Evolutionary conservation across 1,140 invertebrate species (phyloP).

Genomic region (Condylostylus longicornis): DNA sequence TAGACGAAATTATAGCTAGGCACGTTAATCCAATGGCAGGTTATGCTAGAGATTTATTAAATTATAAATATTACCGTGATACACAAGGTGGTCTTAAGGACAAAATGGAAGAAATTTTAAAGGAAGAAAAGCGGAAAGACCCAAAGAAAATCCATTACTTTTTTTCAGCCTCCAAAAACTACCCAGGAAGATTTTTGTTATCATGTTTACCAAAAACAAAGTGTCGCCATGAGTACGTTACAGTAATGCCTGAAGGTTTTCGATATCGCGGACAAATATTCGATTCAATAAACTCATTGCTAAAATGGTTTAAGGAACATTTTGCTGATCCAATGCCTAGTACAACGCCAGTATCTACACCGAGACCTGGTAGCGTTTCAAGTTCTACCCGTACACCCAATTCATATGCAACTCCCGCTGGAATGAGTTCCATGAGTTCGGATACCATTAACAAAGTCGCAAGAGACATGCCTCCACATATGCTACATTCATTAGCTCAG

Average conservation of each 20-base stretch:
- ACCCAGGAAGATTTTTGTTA: constrained; percentile 88
- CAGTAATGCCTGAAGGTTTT: constrained; percentile 83
- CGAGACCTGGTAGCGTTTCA: constrained; percentile 38
- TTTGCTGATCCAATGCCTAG: constrained; percentile 79
- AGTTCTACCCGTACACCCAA: constrained; percentile 48
- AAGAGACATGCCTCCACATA: constrained; percentile 54
- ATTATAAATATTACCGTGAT: constrained; percentile 80
- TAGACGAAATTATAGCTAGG: constrained; percentile 97
- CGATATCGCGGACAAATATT: constrained; percentile 81
- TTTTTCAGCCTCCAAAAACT: constrained; percentile 70
- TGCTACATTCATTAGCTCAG: constrained; percentile 54
- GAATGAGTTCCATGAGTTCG: constrained; percentile 14
- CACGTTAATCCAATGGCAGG: constrained; percentile 92
- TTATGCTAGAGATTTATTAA: constrained; percentile 75
- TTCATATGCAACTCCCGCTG: constrained; percentile 13
- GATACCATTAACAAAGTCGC: constrained; percentile 56
- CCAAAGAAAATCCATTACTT: constrained; percentile 83
- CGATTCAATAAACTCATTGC: constrained; percentile 61
- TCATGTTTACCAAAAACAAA: constrained; percentile 80
- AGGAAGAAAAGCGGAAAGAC: constrained; percentile 73
- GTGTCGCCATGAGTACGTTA: constrained; percentile 80
- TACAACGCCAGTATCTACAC: constrained; percentile 52
- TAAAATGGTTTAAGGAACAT: constrained; percentile 97
- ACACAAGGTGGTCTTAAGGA: constrained; percentile 57
- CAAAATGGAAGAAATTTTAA: constrained; percentile 72